Evolutionary conservation across 2,888 invertebrate species (phyloP), one percentile per base, ranked within the genome.

Genomic region (Sylvicola cinctus): DNA sequence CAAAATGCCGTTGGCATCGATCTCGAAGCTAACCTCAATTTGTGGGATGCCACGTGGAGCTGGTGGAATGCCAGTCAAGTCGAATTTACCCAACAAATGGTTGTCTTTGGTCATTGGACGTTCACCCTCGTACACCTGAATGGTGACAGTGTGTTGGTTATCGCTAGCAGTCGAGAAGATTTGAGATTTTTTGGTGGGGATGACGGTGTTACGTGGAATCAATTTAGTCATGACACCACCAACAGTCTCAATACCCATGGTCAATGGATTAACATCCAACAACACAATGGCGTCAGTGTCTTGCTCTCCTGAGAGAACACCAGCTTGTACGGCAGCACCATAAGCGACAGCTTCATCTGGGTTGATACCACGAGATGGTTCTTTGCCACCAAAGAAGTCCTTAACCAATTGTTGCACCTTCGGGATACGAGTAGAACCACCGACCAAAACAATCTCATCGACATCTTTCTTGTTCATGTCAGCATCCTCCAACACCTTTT

Each of bases 51-150:
- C 90, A 49, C 88, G 66, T 0, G 87, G 88, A 33, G 88, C 88
- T 29, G 93, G 91, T 39, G 95, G 93, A 48, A 95, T 93, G 40
- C 91, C 93, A 38, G 90, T 93, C 40, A 96, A 62, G 53, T 99
- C 96, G 61, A 98, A 99, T 61, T 95, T 96, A 41, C 98, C 98
- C 39, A 99, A 68, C 43, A 91, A 66, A 61, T 99, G 96, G 63
- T 99, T 98, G 62, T 98, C 96, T 62, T 96, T 96, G 43, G 96
- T 96, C 96, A 98, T 95, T 16, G 96, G 93, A 49, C 98, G 78
- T 62, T 99, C 98, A 47, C 98, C 96, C 63, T 99, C 96, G 57
- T 87, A 96, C 1, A 93, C 91, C 61, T 91, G 88, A 55, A 98
- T 98, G 44, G 95, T 96, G 34, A 99, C 96, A 3, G 93, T 93